phyloP scores from a whole-genome alignment of 2,888 invertebrate species.

The Fabriciana adippe region DNA sequence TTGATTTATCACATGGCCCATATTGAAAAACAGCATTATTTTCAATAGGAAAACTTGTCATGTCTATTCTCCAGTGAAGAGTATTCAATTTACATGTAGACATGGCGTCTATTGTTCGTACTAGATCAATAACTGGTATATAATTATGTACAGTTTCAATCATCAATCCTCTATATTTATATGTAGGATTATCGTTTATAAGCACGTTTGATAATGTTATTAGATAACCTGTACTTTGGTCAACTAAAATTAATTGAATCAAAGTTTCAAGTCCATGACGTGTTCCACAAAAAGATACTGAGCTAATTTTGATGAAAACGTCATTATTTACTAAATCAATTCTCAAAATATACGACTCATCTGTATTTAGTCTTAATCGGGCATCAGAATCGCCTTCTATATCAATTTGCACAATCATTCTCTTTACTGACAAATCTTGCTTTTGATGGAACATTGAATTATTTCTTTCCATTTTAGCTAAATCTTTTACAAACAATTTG shows the following conservation, averaged over 20 bases:
- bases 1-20: constrained; percentile 90
- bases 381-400: constrained; percentile 80
- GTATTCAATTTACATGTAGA: constrained; percentile 93
- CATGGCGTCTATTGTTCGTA: constrained; percentile 91
- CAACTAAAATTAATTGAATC: constrained; percentile 88
- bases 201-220: constrained; percentile 83
- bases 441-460: constrained; percentile 44
- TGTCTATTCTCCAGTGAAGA: constrained; percentile 95
- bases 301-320: constrained; percentile 78
- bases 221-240: constrained; percentile 83
- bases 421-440: constrained; percentile 45
- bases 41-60: constrained; percentile 93
- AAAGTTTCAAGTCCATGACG: constrained; percentile 89
- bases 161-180: constrained; percentile 91
- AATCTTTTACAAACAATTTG: constrained; percentile 72
- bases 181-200: constrained; percentile 89
- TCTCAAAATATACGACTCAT: constrained; percentile 86
- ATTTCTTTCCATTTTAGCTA: constrained; percentile 70
- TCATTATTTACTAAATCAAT: constrained; percentile 66
- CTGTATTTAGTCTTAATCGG: constrained; percentile 84
- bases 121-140: constrained; percentile 87
- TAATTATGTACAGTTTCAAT: constrained; percentile 95
- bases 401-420: constrained; percentile 71
- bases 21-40: constrained; percentile 84
- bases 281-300: constrained; percentile 86